Evolutionary conservation across 2,113 vertebrate species (phyloP).

Genomic region (Phyllostomus hastatus): DNA sequence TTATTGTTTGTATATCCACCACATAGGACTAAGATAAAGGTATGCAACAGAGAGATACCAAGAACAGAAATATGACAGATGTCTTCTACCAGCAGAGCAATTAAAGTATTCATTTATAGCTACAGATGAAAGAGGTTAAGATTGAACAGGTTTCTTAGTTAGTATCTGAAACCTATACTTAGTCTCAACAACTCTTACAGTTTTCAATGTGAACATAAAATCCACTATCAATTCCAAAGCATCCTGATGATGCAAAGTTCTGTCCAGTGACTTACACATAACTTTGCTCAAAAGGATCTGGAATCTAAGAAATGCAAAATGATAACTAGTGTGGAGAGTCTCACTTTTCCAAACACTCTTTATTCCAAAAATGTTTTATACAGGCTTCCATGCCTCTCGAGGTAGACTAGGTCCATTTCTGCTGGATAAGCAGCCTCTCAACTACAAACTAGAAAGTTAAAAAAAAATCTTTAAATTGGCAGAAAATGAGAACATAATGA

Average conservation of each 20-base stretch:
- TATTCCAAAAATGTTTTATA: background rate
- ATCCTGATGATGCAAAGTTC: background rate
- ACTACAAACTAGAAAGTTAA: background rate
- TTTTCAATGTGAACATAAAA: background rate
- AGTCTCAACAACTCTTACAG: background rate
- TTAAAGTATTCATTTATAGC: background rate
- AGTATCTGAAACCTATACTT: background rate
- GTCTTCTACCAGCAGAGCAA: background rate
- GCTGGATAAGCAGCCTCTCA: background rate
- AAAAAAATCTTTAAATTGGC: background rate
- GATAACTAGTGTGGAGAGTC: background rate
- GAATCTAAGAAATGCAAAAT: background rate
- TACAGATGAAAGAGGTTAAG: background rate
- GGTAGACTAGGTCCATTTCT: background rate
- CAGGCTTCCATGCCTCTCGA: background rate
- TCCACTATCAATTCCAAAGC: background rate
- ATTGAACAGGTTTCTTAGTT: background rate
- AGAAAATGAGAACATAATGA: background rate
- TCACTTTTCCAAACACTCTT: background rate
- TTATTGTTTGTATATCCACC: background rate
- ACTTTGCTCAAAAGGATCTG: background rate
- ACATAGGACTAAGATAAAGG: background rate
- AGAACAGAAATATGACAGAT: background rate
- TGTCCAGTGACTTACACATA: background rate
- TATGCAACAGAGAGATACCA: background rate